A percentile compares a stretch with the other conserved stretches of the same genome.
Conservation (phyloP, 1,140 invertebrate species). For the Mesaphorura yosii region DNA sequence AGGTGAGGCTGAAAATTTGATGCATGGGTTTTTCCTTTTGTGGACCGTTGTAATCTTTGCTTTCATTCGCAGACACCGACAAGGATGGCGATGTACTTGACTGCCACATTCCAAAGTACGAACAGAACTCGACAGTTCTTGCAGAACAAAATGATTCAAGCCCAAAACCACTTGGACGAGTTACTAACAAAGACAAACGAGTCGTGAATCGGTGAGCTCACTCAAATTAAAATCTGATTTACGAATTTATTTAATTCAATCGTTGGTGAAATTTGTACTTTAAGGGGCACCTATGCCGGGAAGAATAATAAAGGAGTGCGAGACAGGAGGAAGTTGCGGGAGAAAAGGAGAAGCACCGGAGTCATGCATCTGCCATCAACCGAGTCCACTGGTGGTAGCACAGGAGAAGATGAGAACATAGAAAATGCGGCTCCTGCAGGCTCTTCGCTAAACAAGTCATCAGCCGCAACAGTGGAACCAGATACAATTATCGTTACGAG, state of each 20-base stretch:
- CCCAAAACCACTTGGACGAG: constrained; percentile 38
- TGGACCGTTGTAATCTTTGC: neutral
- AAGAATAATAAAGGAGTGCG: constrained; percentile 33
- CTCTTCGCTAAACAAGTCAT: constrained; percentile 11
- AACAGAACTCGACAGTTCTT: constrained; percentile 27
- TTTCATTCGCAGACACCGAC: constrained; percentile 13
- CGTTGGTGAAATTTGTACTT: constrained; percentile 20
- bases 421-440: constrained; percentile 27
- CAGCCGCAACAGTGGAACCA: constrained; percentile 12
- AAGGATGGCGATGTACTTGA: constrained; percentile 9
- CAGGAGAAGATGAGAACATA: constrained; percentile 48
- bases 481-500: constrained; percentile 17
- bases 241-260: neutral
- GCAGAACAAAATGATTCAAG: constrained; percentile 42
- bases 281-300: constrained; percentile 38
- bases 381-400: constrained; percentile 53
- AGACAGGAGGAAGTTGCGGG: constrained; percentile 50
- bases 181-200: constrained; percentile 39
- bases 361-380: constrained; percentile 53
- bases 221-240: neutral
- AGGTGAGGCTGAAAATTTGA: too few species aligned
- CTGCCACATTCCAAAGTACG: constrained; percentile 24
- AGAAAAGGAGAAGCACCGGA: constrained; percentile 51
- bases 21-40: constrained; percentile 13
- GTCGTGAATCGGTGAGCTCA: constrained; percentile 29